A percentile compares a stretch with the other conserved stretches of the same genome.
Evolutionary conservation across 1,140 invertebrate genomes (phyloP).

Genomic region (Maniola jurtina): DNA sequence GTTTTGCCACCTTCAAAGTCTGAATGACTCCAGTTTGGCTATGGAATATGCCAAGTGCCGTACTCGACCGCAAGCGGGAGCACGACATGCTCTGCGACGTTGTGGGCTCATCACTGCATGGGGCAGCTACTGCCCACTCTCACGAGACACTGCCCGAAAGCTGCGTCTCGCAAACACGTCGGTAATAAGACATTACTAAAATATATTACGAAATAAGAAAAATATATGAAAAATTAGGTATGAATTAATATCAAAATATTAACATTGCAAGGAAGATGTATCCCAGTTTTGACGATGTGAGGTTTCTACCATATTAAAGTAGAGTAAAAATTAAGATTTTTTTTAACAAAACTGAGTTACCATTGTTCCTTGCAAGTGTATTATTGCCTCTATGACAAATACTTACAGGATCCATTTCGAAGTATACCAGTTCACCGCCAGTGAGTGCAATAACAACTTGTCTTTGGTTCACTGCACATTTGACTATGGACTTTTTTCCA

Average conservation of each 20-base stretch:
- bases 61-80: slow-evolving; percentile 60
- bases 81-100: slow-evolving; percentile 63
- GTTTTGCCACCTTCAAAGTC: slow-evolving; percentile 75
- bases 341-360: too few species aligned
- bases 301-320: too few species aligned
- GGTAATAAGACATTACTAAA: slow-evolving; percentile 39
- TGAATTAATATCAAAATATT: too few species aligned
- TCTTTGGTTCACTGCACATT: slow-evolving; percentile 98
- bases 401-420: slow-evolving; percentile 99
- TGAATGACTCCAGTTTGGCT: slow-evolving; percentile 71
- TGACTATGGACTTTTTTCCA: slow-evolving; percentile 97
- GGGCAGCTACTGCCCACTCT: slow-evolving; percentile 67
- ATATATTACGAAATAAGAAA: too few species aligned
- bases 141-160: slow-evolving; percentile 48
- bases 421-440: slow-evolving; percentile 99
- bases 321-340: too few species aligned
- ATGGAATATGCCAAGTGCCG: slow-evolving; percentile 75
- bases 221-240: too few species aligned
- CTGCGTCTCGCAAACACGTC: slow-evolving; percentile 60
- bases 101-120: slow-evolving; percentile 68
- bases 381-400: neutral
- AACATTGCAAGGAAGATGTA: too few species aligned
- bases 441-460: slow-evolving; percentile 99
- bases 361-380: neutral
- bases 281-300: too few species aligned